Evolutionary conservation across 92 coral and sea anemone species (phyloP), one percentile per base, ranked within the genome.

Genomic region (Paragorgia papillata): DNA sequence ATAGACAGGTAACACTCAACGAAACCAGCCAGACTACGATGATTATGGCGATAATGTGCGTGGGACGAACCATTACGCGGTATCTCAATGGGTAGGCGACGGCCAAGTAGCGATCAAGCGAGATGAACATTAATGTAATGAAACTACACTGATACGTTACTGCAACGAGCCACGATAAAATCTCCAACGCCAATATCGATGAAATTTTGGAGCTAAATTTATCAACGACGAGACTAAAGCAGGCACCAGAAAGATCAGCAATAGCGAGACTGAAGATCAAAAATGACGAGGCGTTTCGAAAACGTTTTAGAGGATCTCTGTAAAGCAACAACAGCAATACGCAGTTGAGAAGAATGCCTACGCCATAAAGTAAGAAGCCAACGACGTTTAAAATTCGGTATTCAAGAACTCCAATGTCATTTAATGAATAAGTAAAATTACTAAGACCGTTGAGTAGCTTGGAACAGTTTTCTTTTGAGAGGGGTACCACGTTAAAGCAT

Each of bases 231-330:
- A 70, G 77, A 54, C 62, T 33, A 22, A 70, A 26, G 25, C 40
- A 50, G 12, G 77, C 77, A 18, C 77, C 77, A 12, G 39, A 21
- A 13, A 70, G 33, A 31, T 70, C 77, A 18, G 49, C 55, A n/a
- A 48, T n/a, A 7, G 77, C 77, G n/a, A 70, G 77, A 50, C 19
- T 50, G 1, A 34, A 26, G 35, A 70, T 54, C 21, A 70, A 26
- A 20, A 50, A 35, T 37, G 77, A 50, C 2, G 77, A 70, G 5
- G 62, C 21, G 29, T 55, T 70, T 43, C 77, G 31, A 34, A 70
- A 53, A 20, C 62, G 55, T 25, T 70, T 70, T 20, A 70, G 51
- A 14, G 77, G 77, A 53, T 70, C 77, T 70, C 51, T 70, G 39
- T 70, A 70, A 20, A 70, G 55, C 63, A 70, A 46, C 44, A 55